Base-by-base conservation (phyloP, 1,140 invertebrate species). In the Eufriesea mexicana region DNA sequence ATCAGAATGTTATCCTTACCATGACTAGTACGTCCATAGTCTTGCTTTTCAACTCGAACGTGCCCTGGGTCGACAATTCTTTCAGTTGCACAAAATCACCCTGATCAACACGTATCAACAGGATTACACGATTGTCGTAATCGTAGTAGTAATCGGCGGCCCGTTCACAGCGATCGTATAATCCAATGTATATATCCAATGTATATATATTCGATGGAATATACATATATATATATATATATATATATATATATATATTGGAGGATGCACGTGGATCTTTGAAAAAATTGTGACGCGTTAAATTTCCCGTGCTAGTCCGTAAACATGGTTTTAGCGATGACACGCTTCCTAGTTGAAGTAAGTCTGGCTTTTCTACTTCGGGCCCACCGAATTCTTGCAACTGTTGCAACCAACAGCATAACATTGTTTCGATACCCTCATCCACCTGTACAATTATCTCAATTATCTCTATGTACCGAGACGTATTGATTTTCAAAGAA, bases 31-130 rank as follows among this genome's bases (percentile, higher is more conserved):
- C 94, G 86, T 97, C 96, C 93, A 97, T 96, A 0, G 97, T 95
- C 94, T 98, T 98, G 57, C 95, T 96, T 89, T 96, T 97, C 83
- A 98, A 93, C 92, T 98, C 97, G 80, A 97, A 95, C 51, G 94
- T 94, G 9, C 95, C 92, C 83, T 94, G 93, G 68, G 94, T 93
- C 12, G 95, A 95, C 59, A 96, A 92, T 84, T 97, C 96, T 93
- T 98, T 98, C 86, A 98, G 94, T 91, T 98, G 97, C 51, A 98
- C 97, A 66, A 98, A 94, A 93, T 98, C 98, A 18, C 98, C 97
- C 97, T 98, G 94, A 59, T 55, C 45, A 84, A 84, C 20, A 35
- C 18, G 9, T 35, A 5, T 20, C 12, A 64, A 12, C 5, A 61
- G 59, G 28, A n/a, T n/a, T n/a, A n/a, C n/a, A n/a, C n/a, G n/a